These are phyloP conservation scores for Drosophila mayaguana DNA, from an alignment of 2,888 invertebrate species.

Conservation along the genomic window DNA sequence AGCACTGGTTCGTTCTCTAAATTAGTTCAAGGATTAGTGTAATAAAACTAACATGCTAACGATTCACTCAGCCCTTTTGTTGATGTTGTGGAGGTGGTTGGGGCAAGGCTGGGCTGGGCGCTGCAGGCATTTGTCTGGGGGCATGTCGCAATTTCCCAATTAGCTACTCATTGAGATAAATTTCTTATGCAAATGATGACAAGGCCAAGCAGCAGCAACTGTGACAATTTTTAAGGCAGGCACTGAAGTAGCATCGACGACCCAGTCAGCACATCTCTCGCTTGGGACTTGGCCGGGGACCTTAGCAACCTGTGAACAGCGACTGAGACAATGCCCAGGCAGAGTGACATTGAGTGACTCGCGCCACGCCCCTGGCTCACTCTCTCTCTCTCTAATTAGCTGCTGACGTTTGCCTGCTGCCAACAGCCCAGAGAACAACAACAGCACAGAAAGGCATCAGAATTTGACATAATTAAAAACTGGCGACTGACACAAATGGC, in stretches of 20 bases:
- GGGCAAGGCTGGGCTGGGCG: constrained; percentile 3
- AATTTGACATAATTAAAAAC: constrained; percentile 81
- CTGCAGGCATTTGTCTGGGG: constrained; percentile 11
- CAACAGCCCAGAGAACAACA: constrained; percentile 42
- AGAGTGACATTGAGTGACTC: constrained; percentile 75
- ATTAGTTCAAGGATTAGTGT: constrained; percentile 80
- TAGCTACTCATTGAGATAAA: constrained; percentile 82
- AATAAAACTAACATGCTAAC: constrained; percentile 79
- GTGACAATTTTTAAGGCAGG: constrained; percentile 20
- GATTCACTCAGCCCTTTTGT: constrained; percentile 71
- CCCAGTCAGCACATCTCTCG: constrained; percentile 33
- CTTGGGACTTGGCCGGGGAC: constrained; percentile 69
- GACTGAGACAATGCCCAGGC: constrained; percentile 40
- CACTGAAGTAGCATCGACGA: constrained; percentile 76
- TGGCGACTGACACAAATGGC: constrained; percentile 43
- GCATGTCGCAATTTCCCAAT: constrained; percentile 78
- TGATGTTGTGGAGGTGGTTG: constrained; percentile 39
- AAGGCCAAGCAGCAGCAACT: constrained; percentile 67
- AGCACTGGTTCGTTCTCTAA: constrained; percentile 53
- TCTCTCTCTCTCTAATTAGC: constrained; percentile 77
- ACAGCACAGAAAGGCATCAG: constrained; percentile 28
- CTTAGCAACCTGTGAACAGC: constrained; percentile 57
- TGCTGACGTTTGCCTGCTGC: constrained; percentile 78
- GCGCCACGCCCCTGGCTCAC: constrained; percentile 59
- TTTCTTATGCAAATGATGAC: constrained; percentile 82